A percentile compares a stretch with the other conserved stretches of the same genome.
Evolutionary conservation across 2,888 invertebrate species (phyloP).

Genomic region (Chloroclysta siterata): DNA sequence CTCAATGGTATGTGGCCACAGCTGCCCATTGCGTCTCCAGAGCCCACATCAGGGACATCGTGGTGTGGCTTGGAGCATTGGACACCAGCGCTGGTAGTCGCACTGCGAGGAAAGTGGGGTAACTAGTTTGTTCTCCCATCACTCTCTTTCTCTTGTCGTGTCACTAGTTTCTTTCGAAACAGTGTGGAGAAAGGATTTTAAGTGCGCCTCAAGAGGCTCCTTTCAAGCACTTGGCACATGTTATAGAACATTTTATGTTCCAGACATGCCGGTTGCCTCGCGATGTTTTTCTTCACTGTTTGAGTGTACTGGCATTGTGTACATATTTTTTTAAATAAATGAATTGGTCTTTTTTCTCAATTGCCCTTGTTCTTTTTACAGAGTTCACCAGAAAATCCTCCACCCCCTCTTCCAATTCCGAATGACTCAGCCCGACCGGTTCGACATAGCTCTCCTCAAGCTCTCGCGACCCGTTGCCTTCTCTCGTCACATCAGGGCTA

Average conservation of each 20-base stretch:
- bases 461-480: conserved; percentile 88
- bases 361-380: conserved; percentile 44
- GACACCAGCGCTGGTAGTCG: conserved; percentile 85
- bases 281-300: too few species aligned
- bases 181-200: too few species aligned
- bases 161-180: too few species aligned
- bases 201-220: too few species aligned
- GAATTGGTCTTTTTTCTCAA: too few species aligned
- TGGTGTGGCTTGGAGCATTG: conserved; percentile 91
- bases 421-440: conserved; percentile 93
- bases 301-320: too few species aligned
- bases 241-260: too few species aligned
- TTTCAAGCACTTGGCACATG: too few species aligned
- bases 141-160: too few species aligned
- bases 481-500: conserved; percentile 89
- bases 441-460: conserved; percentile 90
- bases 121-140: conserved; percentile 5
- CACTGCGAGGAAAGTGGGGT: conserved; percentile 73
- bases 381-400: conserved; percentile 89
- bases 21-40: conserved; percentile 94
- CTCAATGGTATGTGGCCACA: conserved; percentile 89
- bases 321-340: too few species aligned
- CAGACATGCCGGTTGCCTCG: too few species aligned
- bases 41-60: conserved; percentile 89
- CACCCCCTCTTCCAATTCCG: conserved; percentile 93